These are phyloP conservation scores for Glareola pratincola DNA, from an alignment of 2,113 vertebrate genomes.

Conservation along the genomic window DNA sequence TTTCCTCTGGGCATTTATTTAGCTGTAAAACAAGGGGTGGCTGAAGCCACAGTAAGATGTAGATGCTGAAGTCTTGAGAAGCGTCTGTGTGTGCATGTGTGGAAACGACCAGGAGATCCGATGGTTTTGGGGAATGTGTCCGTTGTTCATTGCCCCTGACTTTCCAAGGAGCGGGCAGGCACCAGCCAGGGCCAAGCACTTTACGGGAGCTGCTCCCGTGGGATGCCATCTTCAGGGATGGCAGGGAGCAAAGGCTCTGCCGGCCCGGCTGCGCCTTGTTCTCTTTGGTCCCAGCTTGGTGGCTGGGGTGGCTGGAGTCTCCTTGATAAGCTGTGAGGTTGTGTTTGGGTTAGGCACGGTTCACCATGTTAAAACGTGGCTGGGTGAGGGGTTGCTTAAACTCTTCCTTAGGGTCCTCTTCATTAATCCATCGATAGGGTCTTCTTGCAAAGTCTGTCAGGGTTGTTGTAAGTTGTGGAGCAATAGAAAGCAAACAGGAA, in stretches of 20 bases:
- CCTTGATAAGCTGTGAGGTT: neutral
- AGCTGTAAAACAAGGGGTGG: neutral
- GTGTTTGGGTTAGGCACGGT: neutral
- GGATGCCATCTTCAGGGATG: accelerated
- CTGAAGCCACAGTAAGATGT: neutral
- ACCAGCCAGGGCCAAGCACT: accelerated
- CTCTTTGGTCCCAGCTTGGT: neutral
- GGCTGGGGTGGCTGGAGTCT: neutral
- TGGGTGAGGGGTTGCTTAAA: neutral
- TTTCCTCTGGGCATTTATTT: neutral
- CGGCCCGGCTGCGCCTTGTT: accelerated
- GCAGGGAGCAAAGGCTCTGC: neutral
- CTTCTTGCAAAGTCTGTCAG: neutral
- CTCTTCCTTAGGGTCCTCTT: neutral
- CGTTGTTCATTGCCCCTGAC: accelerated
- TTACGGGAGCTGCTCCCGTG: neutral
- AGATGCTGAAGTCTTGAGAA: neutral
- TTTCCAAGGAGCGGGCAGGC: neutral
- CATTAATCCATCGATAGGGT: accelerated
- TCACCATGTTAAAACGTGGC: neutral
- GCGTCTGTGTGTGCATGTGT: accelerated
- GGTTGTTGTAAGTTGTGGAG: neutral
- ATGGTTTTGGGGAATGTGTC: neutral
- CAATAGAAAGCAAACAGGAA: neutral
- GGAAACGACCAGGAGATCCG: accelerated